A percentile compares a stretch with the other conserved stretches of the same genome.
Evolutionary conservation across 2,113 vertebrate species (phyloP).

Genomic region (Anolis carolinensis): DNA sequence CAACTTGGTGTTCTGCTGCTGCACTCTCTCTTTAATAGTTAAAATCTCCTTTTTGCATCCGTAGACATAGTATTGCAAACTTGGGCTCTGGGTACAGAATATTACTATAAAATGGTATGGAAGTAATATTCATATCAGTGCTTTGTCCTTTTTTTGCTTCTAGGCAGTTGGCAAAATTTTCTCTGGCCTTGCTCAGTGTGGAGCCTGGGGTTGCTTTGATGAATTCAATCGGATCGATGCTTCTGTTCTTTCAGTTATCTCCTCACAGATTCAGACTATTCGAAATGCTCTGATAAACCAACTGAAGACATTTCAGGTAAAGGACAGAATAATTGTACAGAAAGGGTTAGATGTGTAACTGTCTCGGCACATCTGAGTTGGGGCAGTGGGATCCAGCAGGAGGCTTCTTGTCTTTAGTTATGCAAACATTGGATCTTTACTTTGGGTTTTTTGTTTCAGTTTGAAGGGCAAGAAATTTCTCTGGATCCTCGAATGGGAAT

Average conservation of each 20-base stretch:
- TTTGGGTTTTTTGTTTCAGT: constrained; percentile 73
- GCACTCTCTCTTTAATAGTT: too few species aligned
- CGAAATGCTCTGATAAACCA: constrained; percentile 90
- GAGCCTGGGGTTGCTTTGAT: constrained; percentile 98
- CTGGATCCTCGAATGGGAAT: constrained; percentile 91
- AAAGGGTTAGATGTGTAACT: neutral
- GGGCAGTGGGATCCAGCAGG: too few species aligned
- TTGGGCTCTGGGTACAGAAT: neutral
- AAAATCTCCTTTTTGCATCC: neutral
- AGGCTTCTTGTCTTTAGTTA: constrained; percentile 7
- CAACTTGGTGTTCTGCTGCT: neutral
- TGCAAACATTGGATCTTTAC: neutral
- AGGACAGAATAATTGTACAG: neutral
- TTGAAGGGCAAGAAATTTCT: constrained; percentile 92
- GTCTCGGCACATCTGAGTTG: neutral
- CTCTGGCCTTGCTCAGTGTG: constrained; percentile 93
- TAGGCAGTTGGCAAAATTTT: constrained; percentile 96
- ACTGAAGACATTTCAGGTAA: constrained; percentile 87
- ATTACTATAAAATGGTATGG: neutral
- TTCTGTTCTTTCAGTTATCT: constrained; percentile 96
- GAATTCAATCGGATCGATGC: constrained; percentile 97
- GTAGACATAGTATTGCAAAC: neutral
- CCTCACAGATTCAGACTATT: constrained; percentile 95
- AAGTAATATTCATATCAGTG: neutral
- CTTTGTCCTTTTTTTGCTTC: neutral